Percentiles rank a stretch among this genome's conserved stretches.
phyloP scores from a whole-genome alignment of 2,797 vertebrate species.

The Heliangelus exortis region DNA sequence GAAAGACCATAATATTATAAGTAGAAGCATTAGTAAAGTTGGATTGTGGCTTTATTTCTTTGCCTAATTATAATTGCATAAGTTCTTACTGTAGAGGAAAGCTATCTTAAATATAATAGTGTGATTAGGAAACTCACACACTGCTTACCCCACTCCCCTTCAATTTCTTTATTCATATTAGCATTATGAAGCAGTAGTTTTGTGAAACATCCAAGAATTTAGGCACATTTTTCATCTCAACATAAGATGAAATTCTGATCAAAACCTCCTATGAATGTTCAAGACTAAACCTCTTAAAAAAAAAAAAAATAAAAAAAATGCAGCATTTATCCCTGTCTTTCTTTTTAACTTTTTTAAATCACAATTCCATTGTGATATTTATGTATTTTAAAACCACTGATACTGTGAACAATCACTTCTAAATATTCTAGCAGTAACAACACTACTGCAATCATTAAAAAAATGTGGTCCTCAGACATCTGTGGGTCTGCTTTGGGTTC shows the following conservation, averaged over 20 bases:
- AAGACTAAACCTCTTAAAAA: background rate
- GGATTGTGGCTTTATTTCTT: conserved; percentile 2
- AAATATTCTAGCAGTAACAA: background rate
- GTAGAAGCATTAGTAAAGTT: background rate
- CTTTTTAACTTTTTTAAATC: background rate
- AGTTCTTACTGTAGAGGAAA: background rate
- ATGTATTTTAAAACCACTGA: background rate
- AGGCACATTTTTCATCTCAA: background rate
- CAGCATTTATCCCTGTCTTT: background rate
- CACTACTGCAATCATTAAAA: background rate
- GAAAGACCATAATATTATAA: background rate
- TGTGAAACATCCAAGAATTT: conserved; percentile 3
- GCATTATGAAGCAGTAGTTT: background rate
- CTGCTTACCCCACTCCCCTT: background rate
- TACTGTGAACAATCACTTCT: background rate
- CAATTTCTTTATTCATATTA: conserved; percentile 25
- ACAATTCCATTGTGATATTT: conserved; percentile 36
- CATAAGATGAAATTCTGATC: background rate
- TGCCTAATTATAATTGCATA: conserved; percentile 28
- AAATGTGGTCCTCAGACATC: background rate
- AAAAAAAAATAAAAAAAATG: background rate
- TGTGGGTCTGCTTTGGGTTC: background rate
- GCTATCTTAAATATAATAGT: background rate
- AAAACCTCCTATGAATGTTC: background rate
- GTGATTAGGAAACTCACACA: background rate